phyloP scores from a whole-genome alignment of 1,140 invertebrate species.

The Pemphigus obesinymphae region DNA sequence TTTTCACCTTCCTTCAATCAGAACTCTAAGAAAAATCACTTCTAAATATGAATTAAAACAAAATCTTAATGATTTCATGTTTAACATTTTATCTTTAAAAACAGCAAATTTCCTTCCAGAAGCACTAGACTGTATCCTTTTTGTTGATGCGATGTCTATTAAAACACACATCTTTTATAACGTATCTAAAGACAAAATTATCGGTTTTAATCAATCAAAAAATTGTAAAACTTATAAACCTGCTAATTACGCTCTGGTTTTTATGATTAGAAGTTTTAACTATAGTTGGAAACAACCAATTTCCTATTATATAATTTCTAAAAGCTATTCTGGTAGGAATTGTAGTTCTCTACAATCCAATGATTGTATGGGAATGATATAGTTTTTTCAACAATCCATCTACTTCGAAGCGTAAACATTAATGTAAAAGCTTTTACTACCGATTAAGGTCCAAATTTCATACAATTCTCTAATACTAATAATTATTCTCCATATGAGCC shows the following conservation, averaged over 20 bases:
- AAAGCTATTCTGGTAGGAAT: neutral
- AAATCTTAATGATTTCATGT: neutral
- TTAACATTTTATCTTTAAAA: neutral
- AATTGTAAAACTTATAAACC: neutral
- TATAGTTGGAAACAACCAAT: no score
- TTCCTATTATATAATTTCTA: neutral
- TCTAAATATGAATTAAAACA: neutral
- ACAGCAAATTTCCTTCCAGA: neutral
- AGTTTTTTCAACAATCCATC: neutral
- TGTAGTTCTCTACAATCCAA: no score
- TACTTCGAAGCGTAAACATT: neutral
- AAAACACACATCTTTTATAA: conserved; percentile 9
- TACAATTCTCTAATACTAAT: neutral
- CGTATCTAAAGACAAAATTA: neutral
- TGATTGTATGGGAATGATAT: neutral
- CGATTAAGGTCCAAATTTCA: no score
- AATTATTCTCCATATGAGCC: neutral
- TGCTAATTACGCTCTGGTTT: neutral
- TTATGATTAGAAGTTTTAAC: conserved; percentile 5
- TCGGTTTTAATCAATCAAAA: neutral
- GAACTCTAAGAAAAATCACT: conserved; percentile 1
- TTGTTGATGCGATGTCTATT: neutral
- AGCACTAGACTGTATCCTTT: neutral
- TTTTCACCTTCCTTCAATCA: neutral
- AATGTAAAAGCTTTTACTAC: no score